Evolutionary conservation across 2,797 vertebrate genomes (phyloP).

Genomic region (Lutjanus argentimaculatus): DNA sequence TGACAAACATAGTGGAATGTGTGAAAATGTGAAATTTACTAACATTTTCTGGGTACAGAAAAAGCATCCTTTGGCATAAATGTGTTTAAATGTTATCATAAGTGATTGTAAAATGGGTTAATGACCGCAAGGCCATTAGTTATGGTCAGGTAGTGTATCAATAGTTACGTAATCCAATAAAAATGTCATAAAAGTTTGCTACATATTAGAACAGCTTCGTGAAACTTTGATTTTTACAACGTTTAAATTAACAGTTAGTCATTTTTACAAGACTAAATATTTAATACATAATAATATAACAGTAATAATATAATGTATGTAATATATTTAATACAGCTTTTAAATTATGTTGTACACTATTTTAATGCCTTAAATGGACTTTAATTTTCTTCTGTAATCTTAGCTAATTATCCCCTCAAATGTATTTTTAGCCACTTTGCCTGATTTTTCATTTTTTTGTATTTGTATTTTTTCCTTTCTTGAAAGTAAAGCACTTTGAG

Average conservation of each 20-base stretch:
- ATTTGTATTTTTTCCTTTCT: no score
- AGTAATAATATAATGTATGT: no score
- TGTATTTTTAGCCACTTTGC: no score
- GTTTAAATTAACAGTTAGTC: background rate
- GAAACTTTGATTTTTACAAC: background rate
- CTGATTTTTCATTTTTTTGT: no score
- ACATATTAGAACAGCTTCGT: background rate
- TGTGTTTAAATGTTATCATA: slow-evolving; percentile 27
- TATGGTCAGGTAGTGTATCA: background rate
- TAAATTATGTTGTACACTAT: no score
- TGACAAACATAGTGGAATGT: background rate
- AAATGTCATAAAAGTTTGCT: background rate
- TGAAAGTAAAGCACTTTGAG: no score
- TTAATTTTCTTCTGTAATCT: no score
- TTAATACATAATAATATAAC: no score
- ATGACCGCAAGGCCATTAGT: slow-evolving; percentile 63
- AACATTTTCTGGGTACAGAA: background rate
- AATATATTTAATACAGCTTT: no score
- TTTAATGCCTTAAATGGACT: no score
- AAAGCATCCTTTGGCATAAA: background rate
- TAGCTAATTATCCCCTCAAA: no score
- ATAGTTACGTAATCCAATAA: background rate
- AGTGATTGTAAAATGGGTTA: slow-evolving; percentile 62
- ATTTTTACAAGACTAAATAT: background rate
- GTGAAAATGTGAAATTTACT: background rate